Evolutionary conservation across 2,797 vertebrate species (phyloP).

Genomic region (Anolis apletophallus): DNA sequence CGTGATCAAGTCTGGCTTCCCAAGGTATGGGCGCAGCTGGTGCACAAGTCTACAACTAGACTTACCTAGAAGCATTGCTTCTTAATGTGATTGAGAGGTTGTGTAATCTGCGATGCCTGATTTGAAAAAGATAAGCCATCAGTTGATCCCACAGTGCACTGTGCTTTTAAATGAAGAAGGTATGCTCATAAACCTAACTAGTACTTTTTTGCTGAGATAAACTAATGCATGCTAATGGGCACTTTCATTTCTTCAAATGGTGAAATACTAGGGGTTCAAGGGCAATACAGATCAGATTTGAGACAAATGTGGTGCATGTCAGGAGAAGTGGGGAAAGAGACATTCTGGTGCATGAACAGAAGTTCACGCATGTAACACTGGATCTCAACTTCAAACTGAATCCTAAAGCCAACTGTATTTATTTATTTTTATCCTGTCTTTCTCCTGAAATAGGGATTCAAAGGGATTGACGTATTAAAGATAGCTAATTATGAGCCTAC

Average conservation of each 20-base stretch:
- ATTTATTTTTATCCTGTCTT: too few species aligned
- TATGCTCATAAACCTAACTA: neutral
- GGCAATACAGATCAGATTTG: neutral
- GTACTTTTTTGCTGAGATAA: neutral
- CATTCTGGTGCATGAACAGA: neutral
- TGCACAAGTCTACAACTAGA: too few species aligned
- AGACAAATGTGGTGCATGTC: neutral
- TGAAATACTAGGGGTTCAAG: neutral
- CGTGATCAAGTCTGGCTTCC: too few species aligned
- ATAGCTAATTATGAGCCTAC: neutral
- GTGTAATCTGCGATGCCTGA: neutral
- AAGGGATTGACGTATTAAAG: neutral
- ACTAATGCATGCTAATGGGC: neutral
- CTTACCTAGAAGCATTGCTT: neutral
- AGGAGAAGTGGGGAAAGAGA: neutral
- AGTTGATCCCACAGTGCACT: too few species aligned
- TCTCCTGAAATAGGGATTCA: too few species aligned
- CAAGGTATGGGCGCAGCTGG: too few species aligned
- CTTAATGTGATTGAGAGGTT: neutral
- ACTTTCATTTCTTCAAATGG: neutral
- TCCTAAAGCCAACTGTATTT: neutral
- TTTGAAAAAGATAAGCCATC: neutral
- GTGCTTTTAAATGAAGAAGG: neutral
- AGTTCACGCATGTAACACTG: neutral
- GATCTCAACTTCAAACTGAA: neutral